These are phyloP conservation scores for Clamator glandarius DNA, from an alignment of 2,797 vertebrate genomes.

Conservation along the genomic window DNA sequence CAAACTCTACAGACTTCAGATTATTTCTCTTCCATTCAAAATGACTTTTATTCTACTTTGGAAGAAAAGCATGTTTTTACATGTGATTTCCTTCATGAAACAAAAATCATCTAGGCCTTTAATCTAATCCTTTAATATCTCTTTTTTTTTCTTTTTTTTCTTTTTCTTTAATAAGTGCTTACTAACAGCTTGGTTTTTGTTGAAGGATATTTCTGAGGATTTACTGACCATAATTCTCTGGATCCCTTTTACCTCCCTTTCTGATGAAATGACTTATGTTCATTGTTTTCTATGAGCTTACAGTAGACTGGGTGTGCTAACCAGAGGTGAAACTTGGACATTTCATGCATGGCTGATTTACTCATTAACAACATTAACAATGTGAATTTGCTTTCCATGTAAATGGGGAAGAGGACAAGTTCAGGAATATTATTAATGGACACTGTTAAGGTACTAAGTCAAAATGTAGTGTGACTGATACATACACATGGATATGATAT, in stretches of 20 bases:
- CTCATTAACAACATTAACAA: background rate
- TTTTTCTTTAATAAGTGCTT: background rate
- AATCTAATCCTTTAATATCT: background rate
- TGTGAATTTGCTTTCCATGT: background rate
- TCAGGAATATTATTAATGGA: background rate
- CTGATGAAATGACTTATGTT: background rate
- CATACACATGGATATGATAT: fast-evolving
- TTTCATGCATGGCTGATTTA: background rate
- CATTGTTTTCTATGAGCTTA: background rate
- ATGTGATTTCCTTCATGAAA: background rate
- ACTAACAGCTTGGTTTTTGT: background rate
- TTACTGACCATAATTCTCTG: background rate
- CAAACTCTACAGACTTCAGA: background rate
- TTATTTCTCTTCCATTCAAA: background rate
- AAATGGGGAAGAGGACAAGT: background rate
- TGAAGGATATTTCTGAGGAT: background rate
- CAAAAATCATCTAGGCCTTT: background rate
- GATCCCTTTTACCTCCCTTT: constrained; percentile 1
- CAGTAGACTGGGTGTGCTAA: background rate
- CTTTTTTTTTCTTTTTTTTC: background rate
- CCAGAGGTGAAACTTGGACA: background rate
- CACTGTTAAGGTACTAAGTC: background rate
- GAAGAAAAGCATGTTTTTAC: background rate
- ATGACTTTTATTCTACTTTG: background rate
- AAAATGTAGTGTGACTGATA: background rate